These are phyloP conservation scores for Amaurobius ferox DNA, from an alignment of 2,888 invertebrate species.

Conservation along the genomic window DNA sequence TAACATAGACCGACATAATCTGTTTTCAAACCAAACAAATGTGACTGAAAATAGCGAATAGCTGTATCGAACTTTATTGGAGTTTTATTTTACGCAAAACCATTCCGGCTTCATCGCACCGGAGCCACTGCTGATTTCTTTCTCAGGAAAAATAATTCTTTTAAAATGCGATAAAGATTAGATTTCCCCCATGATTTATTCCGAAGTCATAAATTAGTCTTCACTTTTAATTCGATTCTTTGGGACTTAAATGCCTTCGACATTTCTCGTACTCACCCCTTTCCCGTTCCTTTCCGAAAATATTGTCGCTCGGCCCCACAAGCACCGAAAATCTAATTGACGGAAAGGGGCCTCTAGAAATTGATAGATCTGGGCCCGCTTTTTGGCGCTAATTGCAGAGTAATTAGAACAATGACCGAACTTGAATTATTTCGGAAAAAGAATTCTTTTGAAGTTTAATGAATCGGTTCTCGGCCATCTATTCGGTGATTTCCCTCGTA, in stretches of 20 bases:
- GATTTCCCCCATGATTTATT: not conserved
- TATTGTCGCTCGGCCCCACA: not conserved
- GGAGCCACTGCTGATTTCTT: too few relatives aligned
- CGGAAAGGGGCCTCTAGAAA: not conserved
- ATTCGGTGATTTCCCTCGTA: too few relatives aligned
- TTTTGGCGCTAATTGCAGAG: not conserved
- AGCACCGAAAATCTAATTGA: not conserved
- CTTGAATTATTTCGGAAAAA: not conserved
- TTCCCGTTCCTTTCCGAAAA: not conserved
- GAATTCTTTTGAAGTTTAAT: slow-evolving; percentile 3
- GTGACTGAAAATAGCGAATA: too few relatives aligned
- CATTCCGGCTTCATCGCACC: too few relatives aligned
- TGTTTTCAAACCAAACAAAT: too few relatives aligned
- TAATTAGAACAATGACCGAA: not conserved
- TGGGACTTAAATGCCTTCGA: not conserved
- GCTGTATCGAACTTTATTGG: too few relatives aligned
- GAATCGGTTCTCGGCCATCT: not conserved
- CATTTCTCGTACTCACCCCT: not conserved
- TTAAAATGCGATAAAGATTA: too few relatives aligned
- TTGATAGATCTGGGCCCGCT: not conserved
- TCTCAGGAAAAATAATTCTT: too few relatives aligned
- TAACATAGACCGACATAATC: too few relatives aligned
- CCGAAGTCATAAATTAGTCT: not conserved
- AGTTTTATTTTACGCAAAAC: too few relatives aligned
- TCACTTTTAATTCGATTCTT: not conserved